Evolutionary conservation across 1,140 invertebrate species (phyloP), one percentile per base, ranked within the genome.

Genomic region (Drosophila murphyi): DNA sequence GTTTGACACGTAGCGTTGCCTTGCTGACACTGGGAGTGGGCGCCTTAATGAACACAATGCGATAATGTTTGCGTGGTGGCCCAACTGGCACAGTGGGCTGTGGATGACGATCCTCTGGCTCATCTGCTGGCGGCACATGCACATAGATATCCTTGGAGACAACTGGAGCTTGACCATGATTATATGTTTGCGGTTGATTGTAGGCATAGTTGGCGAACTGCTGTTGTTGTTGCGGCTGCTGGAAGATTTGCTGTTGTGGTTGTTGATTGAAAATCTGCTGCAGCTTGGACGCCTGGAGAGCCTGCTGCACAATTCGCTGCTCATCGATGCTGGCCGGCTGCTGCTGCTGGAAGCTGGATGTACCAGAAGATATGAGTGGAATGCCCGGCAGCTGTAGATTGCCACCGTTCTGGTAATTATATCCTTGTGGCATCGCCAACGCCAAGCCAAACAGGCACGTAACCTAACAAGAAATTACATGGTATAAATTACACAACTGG

Each of bases 21-120:
- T 79, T 94, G 94, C 63, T 95, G 93, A 86, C 94, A 68, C 95
- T 94, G 7, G 95, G 94, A 55, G 95, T 94, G 43, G 96, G 96
- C 31, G 96, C 96, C 94, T 97, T 97, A 90, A 97, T 97, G 94
- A 97, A 97, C 86, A 97, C 96, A 78, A 97, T 97, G 92, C 96
- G 96, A 93, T 97, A 97, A 92, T 97, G 96, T 80, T 97, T 97
- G 91, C 96, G 95, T 72, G 96, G 93, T 8, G 95, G 94, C 3
- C 62, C 52, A 3, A 72, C 51, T 1, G 81, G 82, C 31, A 81
- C 50, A 3, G 47, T 52, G 4, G 80, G 77, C 54, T 75, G 82
- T 0, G 65, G 65, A 29, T 76, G 81, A 4, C 60, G 68, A 31
- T 83, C 77, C 48, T 90, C 85, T 0, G 68, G 34, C 5, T 85